These are phyloP conservation scores for Microchrysa polita DNA, from an alignment of 2,888 invertebrate genomes.

Conservation along the genomic window DNA sequence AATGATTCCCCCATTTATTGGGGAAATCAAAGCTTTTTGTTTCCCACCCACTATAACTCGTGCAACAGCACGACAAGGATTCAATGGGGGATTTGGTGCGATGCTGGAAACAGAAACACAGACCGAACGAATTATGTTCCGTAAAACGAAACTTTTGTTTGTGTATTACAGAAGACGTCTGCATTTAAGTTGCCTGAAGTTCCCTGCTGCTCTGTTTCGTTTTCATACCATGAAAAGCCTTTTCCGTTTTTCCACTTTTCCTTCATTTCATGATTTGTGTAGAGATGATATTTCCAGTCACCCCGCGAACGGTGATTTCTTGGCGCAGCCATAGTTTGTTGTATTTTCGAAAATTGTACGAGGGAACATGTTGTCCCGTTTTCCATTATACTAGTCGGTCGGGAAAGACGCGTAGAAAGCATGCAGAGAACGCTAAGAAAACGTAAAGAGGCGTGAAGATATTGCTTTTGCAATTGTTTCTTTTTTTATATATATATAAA, in stretches of 20 bases:
- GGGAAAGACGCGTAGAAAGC: conserved; percentile 15
- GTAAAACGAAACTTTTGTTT: neutral
- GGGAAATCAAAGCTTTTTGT: conserved; percentile 10
- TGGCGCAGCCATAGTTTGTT: conserved; percentile 12
- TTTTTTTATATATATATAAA: conserved; percentile 2
- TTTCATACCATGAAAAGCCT: conserved; percentile 3
- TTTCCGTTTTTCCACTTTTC: conserved; percentile 13
- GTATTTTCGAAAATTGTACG: neutral
- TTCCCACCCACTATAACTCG: neutral
- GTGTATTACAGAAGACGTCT: no score
- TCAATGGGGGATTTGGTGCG: neutral
- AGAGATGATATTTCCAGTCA: no score
- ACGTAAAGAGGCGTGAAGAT: neutral
- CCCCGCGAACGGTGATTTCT: conserved; percentile 19
- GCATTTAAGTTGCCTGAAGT: conserved; percentile 2
- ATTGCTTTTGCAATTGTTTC: neutral
- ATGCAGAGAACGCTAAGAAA: neutral
- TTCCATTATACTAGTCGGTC: conserved; percentile 10
- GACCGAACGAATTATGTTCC: neutral
- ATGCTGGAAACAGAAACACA: neutral
- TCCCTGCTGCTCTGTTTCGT: conserved; percentile 24
- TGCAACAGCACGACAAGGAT: neutral
- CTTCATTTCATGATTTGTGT: conserved; percentile 1
- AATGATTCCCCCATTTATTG: neutral
- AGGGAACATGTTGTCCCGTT: conserved; percentile 19